Conservation (phyloP, 2,888 invertebrate genomes). For the Lacanobia wlatinum region DNA sequence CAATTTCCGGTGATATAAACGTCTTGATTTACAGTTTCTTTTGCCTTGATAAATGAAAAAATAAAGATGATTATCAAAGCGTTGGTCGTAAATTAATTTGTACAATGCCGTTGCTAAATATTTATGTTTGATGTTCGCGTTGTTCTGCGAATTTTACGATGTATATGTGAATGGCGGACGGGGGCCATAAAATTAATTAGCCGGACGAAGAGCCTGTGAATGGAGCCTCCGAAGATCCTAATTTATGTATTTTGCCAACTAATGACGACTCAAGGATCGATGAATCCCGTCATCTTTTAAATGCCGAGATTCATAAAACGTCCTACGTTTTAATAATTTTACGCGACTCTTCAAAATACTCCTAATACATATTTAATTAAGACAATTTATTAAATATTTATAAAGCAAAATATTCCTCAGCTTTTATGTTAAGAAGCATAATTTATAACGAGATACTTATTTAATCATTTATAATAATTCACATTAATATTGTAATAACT, state of each 20-base stretch:
- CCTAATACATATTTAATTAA: background rate
- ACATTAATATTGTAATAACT: slow-evolving; percentile 39
- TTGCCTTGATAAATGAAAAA: slow-evolving; percentile 38
- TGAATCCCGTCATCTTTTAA: background rate
- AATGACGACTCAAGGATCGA: slow-evolving; percentile 58
- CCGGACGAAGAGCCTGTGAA: slow-evolving; percentile 68
- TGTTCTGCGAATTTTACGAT: slow-evolving; percentile 68
- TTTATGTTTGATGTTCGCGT: slow-evolving; percentile 68
- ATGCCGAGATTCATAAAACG: background rate
- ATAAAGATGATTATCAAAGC: slow-evolving; percentile 58
- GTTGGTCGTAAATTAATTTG: slow-evolving; percentile 74
- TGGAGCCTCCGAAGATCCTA: slow-evolving; percentile 57
- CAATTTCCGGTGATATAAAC: slow-evolving; percentile 47
- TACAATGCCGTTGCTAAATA: slow-evolving; percentile 70
- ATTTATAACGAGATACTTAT: slow-evolving; percentile 25
- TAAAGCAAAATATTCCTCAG: slow-evolving; percentile 8
- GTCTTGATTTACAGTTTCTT: slow-evolving; percentile 51
- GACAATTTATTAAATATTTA: slow-evolving; percentile 18
- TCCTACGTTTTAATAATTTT: background rate
- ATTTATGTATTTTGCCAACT: slow-evolving; percentile 46
- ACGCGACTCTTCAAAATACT: background rate
- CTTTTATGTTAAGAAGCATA: slow-evolving; percentile 15
- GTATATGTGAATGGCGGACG: slow-evolving; percentile 55
- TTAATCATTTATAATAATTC: slow-evolving; percentile 28
- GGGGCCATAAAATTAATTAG: slow-evolving; percentile 78